Evolutionary conservation across 2,797 vertebrate species (phyloP).

Genomic region (Sebastes vulpes): DNA sequence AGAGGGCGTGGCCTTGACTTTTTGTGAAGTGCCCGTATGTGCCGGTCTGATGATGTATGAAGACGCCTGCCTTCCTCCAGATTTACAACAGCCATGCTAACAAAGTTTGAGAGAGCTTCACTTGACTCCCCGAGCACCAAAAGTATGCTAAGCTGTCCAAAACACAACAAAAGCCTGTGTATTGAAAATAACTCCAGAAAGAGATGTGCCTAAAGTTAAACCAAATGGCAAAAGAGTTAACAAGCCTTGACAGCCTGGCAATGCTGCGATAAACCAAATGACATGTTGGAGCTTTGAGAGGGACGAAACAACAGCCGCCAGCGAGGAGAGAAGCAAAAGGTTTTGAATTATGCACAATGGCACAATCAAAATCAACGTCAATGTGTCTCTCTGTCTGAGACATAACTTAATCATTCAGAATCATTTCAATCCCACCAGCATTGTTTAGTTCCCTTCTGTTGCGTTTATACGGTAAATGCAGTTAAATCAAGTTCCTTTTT

Average conservation of each 20-base stretch:
- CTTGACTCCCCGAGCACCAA: not conserved
- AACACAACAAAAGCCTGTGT: conserved; percentile 5
- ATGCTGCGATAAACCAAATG: conserved; percentile 20
- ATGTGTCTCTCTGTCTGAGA: not conserved
- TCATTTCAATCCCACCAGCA: not conserved
- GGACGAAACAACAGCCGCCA: not conserved
- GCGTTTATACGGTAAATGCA: not conserved
- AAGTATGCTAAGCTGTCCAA: conserved; percentile 22
- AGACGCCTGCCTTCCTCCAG: not conserved
- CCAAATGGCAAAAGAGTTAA: conserved; percentile 26
- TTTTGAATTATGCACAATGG: conserved; percentile 20
- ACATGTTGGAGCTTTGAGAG: conserved; percentile 9
- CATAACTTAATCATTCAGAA: not conserved
- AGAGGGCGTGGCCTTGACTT: no score
- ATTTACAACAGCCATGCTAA: conserved; percentile 20
- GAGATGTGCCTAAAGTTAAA: conserved; percentile 16
- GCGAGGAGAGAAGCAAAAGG: not conserved
- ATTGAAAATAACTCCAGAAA: conserved; percentile 23
- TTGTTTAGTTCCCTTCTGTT: not conserved
- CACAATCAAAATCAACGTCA: conserved; percentile 22
- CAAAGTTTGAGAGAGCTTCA: not conserved
- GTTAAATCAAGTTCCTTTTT: rapidly evolving
- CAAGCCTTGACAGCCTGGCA: not conserved
- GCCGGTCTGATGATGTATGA: not conserved
- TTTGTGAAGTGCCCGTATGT: no score